phyloP scores from a whole-genome alignment of 2,797 vertebrate genomes.

The Chrysocyon brachyurus region DNA sequence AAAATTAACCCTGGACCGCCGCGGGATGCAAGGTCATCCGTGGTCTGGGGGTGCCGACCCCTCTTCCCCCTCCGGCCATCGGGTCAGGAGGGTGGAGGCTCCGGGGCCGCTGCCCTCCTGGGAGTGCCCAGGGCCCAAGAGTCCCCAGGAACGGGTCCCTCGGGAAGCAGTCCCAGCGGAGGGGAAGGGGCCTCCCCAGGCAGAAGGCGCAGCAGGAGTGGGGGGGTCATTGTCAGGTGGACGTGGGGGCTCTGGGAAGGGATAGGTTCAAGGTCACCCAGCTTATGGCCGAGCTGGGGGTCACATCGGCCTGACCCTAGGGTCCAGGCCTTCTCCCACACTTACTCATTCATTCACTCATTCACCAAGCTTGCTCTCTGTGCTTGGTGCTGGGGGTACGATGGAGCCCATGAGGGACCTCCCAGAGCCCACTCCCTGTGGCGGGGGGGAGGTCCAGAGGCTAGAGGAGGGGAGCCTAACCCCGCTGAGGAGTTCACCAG shows the following conservation, averaged over 20 bases:
- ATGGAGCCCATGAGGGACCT: no score
- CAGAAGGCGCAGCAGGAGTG: fast-evolving
- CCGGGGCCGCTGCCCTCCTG: background rate
- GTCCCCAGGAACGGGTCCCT: background rate
- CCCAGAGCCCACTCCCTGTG: fast-evolving
- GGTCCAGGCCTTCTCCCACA: background rate
- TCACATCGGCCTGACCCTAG: background rate
- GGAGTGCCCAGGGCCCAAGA: background rate
- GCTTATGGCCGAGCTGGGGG: background rate
- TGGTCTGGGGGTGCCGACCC: no score
- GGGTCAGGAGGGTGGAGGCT: background rate
- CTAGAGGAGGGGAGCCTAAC: background rate
- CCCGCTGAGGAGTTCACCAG: background rate
- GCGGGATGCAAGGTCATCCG: background rate
- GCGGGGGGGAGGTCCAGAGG: background rate
- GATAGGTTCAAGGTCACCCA: background rate
- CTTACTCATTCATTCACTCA: background rate
- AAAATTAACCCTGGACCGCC: conserved; percentile 68
- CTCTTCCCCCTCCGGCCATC: background rate
- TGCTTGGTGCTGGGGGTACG: background rate
- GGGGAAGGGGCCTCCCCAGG: fast-evolving
- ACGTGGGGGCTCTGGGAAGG: background rate
- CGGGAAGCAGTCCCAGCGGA: background rate
- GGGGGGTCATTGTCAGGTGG: background rate
- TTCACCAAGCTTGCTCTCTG: background rate